A percentile compares a stretch with the other conserved stretches of the same genome.
Evolutionary conservation across 1,140 invertebrate genomes (phyloP).

Genomic region (Drosophila punjabiensis): DNA sequence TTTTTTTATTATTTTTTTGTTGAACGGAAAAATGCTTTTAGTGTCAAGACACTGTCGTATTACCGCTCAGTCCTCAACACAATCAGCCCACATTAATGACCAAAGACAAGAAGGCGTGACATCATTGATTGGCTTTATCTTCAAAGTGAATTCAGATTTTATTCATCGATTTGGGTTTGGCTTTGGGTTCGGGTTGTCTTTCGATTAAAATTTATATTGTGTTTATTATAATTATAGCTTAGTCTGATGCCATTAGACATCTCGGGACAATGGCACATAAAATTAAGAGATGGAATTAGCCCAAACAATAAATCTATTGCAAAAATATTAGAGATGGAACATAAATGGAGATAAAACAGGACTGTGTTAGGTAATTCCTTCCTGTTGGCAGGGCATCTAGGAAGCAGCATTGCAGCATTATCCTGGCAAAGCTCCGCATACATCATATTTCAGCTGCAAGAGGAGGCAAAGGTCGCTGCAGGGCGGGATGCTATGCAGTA

Average conservation of each 20-base stretch:
- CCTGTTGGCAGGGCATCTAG: constrained; percentile 12
- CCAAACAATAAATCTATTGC: constrained; percentile 6
- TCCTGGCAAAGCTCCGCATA: constrained; percentile 12
- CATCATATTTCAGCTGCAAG: constrained; percentile 34
- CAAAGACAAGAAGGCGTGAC: constrained; percentile 67
- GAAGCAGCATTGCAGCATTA: constrained; percentile 8
- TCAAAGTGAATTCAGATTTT: constrained; percentile 6
- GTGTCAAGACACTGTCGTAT: constrained; percentile 49
- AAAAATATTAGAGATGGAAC: neutral
- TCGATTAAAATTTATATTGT: constrained; percentile 76
- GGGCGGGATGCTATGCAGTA: constrained; percentile 7
- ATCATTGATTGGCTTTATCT: constrained; percentile 64
- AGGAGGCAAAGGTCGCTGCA: constrained; percentile 13
- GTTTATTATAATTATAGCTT: constrained; percentile 65
- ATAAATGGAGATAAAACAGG: neutral
- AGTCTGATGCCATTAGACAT: constrained; percentile 51
- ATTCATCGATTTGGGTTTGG: constrained; percentile 29
- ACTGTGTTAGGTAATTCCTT: neutral
- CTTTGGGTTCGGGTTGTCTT: constrained; percentile 46
- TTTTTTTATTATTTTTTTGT: constrained; percentile 34
- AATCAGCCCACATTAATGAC: constrained; percentile 62
- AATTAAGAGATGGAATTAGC: constrained; percentile 20
- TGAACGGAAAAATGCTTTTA: constrained; percentile 71
- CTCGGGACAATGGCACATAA: constrained; percentile 4
- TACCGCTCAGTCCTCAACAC: constrained; percentile 22